Evolutionary conservation across 1,140 invertebrate species (phyloP), one percentile per base, ranked within the genome.

Genomic region (Xylocopa sonorina): DNA sequence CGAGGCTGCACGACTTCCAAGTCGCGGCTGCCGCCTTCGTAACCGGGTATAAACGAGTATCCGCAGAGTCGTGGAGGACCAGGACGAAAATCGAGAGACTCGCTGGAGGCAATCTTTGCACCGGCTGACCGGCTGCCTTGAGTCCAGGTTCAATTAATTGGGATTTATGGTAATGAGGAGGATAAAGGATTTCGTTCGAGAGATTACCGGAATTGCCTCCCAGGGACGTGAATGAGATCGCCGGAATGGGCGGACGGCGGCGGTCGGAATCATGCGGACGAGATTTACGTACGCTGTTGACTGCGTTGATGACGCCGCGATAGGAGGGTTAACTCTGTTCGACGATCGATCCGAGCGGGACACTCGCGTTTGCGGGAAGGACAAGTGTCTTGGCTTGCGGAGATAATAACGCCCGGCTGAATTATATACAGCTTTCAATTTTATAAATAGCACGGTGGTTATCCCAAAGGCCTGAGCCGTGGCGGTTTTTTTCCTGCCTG

Each of bases 31-130:
- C 46, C 27, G 16, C n/a, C n/a, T n/a, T n/a, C n/a, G n/a, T n/a
- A n/a, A n/a, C n/a, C n/a, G n/a, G n/a, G n/a, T n/a, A n/a, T n/a
- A n/a, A n/a, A n/a, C n/a, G n/a, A n/a, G n/a, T n/a, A n/a, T n/a
- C n/a, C n/a, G n/a, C n/a, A n/a, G n/a, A n/a, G n/a, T n/a, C 73
- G 74, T 62, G 46, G 73, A 75, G 73, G 68, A 84, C 72, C 43
- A 46, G 69, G 67, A 67, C 7, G 32, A 43, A n/a, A 55, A 27
- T 10, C 41, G n/a, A 38, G 10, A 46, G 5, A n/a, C n/a, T n/a
- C n/a, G 5, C 29, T 14, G 21, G 12, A 4, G 43, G 4, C 57
- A 46, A 24, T 9, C 6, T 9, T 18, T 29, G 16, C 24, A 3
- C 55, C 9, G 68, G 27, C 48, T 43, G 43, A 14, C 48, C 0